Conservation (phyloP, 2,888 invertebrate species). For the Venusia cambrica region DNA sequence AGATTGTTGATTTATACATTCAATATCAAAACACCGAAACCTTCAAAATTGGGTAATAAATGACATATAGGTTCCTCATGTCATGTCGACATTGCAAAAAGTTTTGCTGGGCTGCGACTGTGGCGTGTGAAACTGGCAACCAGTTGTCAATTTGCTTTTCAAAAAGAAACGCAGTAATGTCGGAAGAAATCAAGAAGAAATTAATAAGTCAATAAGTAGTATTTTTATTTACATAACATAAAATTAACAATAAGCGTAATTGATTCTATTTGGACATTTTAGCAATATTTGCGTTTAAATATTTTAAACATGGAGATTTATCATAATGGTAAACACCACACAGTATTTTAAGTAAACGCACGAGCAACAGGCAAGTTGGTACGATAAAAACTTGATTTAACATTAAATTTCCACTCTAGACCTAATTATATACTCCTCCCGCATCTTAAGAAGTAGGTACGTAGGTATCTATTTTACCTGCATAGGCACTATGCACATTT, state of each 20-base stretch:
- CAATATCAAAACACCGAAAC: too few relatives aligned
- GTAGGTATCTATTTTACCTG: too few relatives aligned
- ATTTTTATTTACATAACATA: slow-evolving; percentile 45
- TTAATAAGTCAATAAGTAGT: slow-evolving; percentile 63
- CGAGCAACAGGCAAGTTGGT: slow-evolving; percentile 10
- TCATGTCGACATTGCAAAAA: too few relatives aligned
- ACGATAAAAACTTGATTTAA: slow-evolving; percentile 3
- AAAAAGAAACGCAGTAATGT: slow-evolving; percentile 26
- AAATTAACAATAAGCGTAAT: slow-evolving; percentile 54
- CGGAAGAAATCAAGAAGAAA: slow-evolving; percentile 61
- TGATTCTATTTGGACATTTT: slow-evolving; percentile 15
- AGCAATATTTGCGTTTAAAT: slow-evolving; percentile 15
- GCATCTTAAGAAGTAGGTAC: too few relatives aligned
- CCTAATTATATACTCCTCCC: not conserved
- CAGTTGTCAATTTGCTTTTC: not conserved
- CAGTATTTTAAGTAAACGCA: slow-evolving; percentile 19
- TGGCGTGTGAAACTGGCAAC: too few relatives aligned
- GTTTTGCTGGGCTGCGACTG: too few relatives aligned
- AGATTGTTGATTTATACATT: slow-evolving; percentile 7
- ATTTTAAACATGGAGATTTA: slow-evolving; percentile 37
- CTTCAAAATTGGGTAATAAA: too few relatives aligned
- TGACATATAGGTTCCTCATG: too few relatives aligned
- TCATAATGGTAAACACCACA: slow-evolving; percentile 16
- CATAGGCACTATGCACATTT: too few relatives aligned
- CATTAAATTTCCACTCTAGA: not conserved